Base-by-base conservation (phyloP, 1,140 invertebrate genomes). In the Drosophila setifemur region DNA sequence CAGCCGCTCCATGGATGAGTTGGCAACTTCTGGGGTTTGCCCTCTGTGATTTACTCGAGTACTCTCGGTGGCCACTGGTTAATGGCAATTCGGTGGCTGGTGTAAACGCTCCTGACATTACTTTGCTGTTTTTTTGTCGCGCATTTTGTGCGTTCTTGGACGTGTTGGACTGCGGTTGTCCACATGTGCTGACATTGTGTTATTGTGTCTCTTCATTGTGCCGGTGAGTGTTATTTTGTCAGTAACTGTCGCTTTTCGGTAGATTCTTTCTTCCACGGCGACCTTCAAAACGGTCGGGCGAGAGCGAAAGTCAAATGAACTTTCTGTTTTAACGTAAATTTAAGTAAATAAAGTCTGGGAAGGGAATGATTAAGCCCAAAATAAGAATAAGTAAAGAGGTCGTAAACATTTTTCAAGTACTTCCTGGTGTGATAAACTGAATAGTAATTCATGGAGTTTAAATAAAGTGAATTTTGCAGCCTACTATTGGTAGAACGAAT, bases 181-280 rank as follows among this genome's bases (percentile, higher is more conserved):
- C 68, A 45, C 31, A 78, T 74, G 74, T 67, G 61, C 61, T 67
- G 33, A 78, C 57, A 73, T 66, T 69, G 52, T 55, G 54, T 42
- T 18, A 58, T 40, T 73, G 44, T 58, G 42, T 58, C 35, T 29
- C 7, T 14, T 48, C 23, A 29, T 33, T 33, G 37, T 25, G 19
- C 7, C 60, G n/a, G 18, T 23, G 14, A 64, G 57, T 63, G 60
- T 28, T 63, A 29, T 63, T 61, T 68, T 49, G 48, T 47, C 50
- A 18, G 35, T 73, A 29, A 11, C 16, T 55, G 47, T 50, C 21
- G 33, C 37, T 40, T 55, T 68, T 53, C 19, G 2, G 28, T 39
- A 42, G 35, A 53, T 85, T 83, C 81, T 85, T 85, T 66, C 64
- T 61, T 48, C 28, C 18, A 14, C 7, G 19, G 1, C 42, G 81